Percentiles rank a stretch among this genome's conserved stretches.
These are phyloP conservation scores for Nyctalus aviator DNA, from an alignment of 2,797 vertebrate species.

Conservation along the genomic window DNA sequence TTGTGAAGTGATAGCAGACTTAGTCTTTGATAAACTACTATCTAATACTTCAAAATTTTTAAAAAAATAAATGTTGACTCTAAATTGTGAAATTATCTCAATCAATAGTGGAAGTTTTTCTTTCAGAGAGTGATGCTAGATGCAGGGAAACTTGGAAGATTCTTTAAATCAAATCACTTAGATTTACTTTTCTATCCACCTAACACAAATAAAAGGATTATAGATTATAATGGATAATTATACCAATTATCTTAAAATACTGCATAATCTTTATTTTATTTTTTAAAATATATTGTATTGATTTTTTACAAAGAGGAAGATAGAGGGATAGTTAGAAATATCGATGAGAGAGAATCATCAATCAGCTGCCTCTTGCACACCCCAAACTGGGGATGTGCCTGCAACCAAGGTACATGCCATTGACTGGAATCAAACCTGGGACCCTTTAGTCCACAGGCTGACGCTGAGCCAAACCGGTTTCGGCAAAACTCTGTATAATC, in stretches of 20 bases:
- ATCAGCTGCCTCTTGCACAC: no score
- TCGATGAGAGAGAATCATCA: no score
- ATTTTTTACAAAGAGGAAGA: no score
- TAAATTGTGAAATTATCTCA: neutral
- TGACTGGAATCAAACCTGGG: no score
- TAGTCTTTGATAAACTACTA: neutral
- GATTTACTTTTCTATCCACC: neutral
- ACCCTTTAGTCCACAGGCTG: no score
- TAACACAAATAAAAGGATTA: neutral
- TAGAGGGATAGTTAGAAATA: no score
- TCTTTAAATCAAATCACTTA: slow-evolving; percentile 8
- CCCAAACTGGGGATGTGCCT: no score
- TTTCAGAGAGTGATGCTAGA: neutral
- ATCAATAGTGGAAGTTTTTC: neutral
- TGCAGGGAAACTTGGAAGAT: neutral
- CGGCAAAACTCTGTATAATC: neutral
- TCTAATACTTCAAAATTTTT: neutral
- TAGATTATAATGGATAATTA: neutral
- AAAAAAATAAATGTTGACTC: neutral
- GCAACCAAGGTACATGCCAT: no score
- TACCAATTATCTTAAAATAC: neutral
- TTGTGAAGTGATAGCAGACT: neutral
- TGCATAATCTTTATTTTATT: neutral
- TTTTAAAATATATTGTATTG: no score
- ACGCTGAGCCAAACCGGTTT: no score